Evolutionary conservation across 2,888 invertebrate genomes (phyloP).

Genomic region (Drosophila acutilabella): DNA sequence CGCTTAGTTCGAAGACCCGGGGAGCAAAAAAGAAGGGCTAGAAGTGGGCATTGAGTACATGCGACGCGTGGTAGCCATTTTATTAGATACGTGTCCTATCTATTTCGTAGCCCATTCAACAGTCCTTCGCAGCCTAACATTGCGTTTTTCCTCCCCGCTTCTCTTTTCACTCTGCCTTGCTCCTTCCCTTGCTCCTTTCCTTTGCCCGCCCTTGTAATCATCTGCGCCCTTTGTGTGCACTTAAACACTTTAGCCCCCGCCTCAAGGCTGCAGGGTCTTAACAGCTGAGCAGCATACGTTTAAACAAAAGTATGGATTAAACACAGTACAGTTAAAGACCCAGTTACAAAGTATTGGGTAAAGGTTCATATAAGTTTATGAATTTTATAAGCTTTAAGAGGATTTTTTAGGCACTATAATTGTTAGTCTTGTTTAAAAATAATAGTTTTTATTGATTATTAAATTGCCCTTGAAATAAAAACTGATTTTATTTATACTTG

Average conservation of each 20-base stretch:
- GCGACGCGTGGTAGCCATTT: conserved; percentile 68
- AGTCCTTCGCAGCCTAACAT: not conserved
- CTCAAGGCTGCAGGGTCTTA: not conserved
- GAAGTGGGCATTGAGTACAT: conserved; percentile 1
- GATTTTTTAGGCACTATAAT: not conserved
- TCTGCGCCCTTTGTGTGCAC: conserved; percentile 47
- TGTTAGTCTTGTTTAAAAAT: no score
- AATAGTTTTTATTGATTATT: no score
- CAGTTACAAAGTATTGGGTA: not conserved
- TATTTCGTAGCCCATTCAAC: conserved; percentile 23
- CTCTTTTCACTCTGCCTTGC: no score
- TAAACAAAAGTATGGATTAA: no score
- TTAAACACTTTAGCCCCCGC: conserved; percentile 45
- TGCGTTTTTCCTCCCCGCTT: no score
- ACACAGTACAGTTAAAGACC: no score
- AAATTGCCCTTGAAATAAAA: no score
- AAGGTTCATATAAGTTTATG: conserved; percentile 5
- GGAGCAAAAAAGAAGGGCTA: conserved; percentile 30
- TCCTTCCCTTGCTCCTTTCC: not conserved
- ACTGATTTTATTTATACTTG: no score
- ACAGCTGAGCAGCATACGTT: conserved; percentile 10
- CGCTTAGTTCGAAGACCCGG: conserved; percentile 59
- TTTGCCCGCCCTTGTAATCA: conserved; percentile 32
- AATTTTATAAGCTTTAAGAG: not conserved
- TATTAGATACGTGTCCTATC: conserved; percentile 80